Evolutionary conservation across 2,888 invertebrate species (phyloP), one percentile per base, ranked within the genome.

Genomic region (Suillia variegata): DNA sequence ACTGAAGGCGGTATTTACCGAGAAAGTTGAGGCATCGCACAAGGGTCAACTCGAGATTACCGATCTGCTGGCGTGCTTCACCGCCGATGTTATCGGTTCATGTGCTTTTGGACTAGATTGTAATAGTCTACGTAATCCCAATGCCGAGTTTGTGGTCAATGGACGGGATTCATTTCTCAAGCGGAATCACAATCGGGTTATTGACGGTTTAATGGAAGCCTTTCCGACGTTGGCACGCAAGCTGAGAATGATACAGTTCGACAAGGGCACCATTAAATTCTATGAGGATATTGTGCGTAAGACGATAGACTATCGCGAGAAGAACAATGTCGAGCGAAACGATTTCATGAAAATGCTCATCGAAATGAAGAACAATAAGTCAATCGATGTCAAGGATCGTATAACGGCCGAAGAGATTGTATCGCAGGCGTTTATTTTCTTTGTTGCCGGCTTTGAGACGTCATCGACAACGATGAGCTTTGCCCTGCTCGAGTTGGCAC

Each of bases 381-480:
- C 70, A 4, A 42, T 38, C 4, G 62, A 67, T 20, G 64, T 62
- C 2, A 15, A 51, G 0, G 57, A 58, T 1, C 64, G 68, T 21
- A 67, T 76, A 0, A 45, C 81, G 1, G 68, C 85, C 8, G 75
- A 82, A 2, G 70, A 86, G 38, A 69, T 87, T 2, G 77, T 83
- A 0, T 83, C 85, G 0, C 86, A 87, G 56, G 83, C 85, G 3
- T 81, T 85, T 15, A 74, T 84, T 3, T 86, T 88, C 63, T 83
- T 85, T 64, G 66, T 75, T 1, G 86, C 85, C 18, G 86, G 86
- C 5, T 85, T 82, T 45, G 86, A 86, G 67, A 85, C 86, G 0
- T 85, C 84, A 0, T 77, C 82, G 1, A 78, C 82, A 1, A 81
- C 83, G 0, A 70, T 85, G 63, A 77, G 80, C 21, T 85, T 83